phyloP scores from a whole-genome alignment of 2,888 invertebrate genomes.

The Rhorus exstirpatorius region DNA sequence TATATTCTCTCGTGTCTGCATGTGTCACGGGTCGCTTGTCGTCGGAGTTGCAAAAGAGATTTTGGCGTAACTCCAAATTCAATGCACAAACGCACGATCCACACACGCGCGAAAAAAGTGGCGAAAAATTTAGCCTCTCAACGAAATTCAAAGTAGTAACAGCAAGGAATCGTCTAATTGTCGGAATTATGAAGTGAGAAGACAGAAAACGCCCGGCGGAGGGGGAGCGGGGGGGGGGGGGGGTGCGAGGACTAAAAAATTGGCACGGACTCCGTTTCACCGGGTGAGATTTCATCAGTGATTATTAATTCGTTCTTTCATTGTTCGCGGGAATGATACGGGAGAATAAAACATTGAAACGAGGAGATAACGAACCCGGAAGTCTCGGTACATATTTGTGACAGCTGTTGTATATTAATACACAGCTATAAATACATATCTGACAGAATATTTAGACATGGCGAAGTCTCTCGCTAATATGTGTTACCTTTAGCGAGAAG shows the following conservation, averaged over 20 bases:
- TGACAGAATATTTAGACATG: conserved; percentile 45
- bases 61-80: conserved; percentile 53
- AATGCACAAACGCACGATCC: background rate
- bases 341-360: conserved; percentile 31
- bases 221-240: too few relatives aligned
- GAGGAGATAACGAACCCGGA: conserved; percentile 61
- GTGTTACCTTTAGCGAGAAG: conserved; percentile 29
- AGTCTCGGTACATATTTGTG: conserved; percentile 44
- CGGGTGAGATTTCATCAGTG: conserved; percentile 58
- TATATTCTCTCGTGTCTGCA: background rate
- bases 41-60: conserved; percentile 34
- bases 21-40: conserved; percentile 38
- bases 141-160: conserved; percentile 11
- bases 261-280: conserved; percentile 19
- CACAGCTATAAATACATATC: background rate
- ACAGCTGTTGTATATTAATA: conserved; percentile 40
- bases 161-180: conserved; percentile 36
- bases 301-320: conserved; percentile 66
- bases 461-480: conserved; percentile 32
- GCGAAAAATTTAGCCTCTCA: conserved; percentile 36
- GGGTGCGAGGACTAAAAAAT: conserved; percentile 16
- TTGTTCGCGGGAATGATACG: conserved; percentile 56
- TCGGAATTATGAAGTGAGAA: conserved; percentile 6
- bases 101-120: conserved; percentile 6
- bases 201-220: background rate